These are phyloP conservation scores for Torymus tubicola DNA, from an alignment of 2,888 invertebrate genomes.

Conservation along the genomic window DNA sequence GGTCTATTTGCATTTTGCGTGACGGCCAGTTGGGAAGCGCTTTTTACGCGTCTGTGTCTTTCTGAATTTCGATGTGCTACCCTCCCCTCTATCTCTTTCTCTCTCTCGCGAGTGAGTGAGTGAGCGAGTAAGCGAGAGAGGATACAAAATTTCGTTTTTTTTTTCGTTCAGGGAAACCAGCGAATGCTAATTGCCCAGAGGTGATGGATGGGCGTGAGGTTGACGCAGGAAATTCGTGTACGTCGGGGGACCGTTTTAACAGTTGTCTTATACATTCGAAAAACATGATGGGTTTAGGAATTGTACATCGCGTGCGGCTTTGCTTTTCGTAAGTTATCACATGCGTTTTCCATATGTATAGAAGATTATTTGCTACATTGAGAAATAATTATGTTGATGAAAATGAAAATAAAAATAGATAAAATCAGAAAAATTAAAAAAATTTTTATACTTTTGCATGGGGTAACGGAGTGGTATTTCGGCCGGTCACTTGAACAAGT, in stretches of 20 bases:
- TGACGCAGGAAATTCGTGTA: slow-evolving; percentile 22
- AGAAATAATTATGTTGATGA: too few species aligned
- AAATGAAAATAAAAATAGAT: too few species aligned
- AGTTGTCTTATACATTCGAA: slow-evolving; percentile 13
- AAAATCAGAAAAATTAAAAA: too few species aligned
- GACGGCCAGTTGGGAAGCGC: slow-evolving; percentile 2
- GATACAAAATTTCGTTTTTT: slow-evolving; percentile 5
- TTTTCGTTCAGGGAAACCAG: background rate
- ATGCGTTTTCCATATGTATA: background rate
- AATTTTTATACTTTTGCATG: too few species aligned
- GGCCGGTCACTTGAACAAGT: too few species aligned
- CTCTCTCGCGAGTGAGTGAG: too few species aligned
- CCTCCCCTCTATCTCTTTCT: background rate
- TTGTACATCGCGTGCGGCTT: background rate
- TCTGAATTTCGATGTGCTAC: background rate
- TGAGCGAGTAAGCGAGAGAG: background rate
- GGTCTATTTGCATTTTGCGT: slow-evolving; percentile 49
- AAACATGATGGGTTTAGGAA: slow-evolving; percentile 16
- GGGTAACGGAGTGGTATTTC: too few species aligned
- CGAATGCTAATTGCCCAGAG: slow-evolving; percentile 18
- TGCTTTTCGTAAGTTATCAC: slow-evolving; percentile 8
- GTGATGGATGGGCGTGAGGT: background rate
- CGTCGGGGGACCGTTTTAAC: background rate
- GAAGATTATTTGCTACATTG: too few species aligned
- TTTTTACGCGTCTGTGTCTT: background rate